These are phyloP conservation scores for Lagopus muta DNA, from an alignment of 2,113 vertebrate species.

Conservation along the genomic window DNA sequence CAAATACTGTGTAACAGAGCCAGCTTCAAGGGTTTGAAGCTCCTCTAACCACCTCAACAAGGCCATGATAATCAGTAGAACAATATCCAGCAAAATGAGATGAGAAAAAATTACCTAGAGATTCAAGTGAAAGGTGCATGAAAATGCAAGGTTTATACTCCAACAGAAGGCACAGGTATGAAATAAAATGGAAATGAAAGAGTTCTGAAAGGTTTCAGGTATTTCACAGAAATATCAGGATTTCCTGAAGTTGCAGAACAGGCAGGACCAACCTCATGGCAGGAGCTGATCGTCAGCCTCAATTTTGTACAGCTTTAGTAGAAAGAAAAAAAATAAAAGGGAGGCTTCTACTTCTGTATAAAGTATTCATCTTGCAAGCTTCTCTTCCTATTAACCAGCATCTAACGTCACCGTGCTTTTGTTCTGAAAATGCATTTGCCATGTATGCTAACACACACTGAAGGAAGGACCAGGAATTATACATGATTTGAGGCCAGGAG, in stretches of 20 bases:
- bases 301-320: not conserved
- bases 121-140: not conserved
- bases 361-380: not conserved
- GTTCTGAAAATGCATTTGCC: not conserved
- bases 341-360: not conserved
- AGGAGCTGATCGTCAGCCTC: not conserved
- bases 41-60: not conserved
- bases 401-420: not conserved
- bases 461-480: not conserved
- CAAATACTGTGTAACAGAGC: not conserved
- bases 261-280: not conserved
- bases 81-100: not conserved
- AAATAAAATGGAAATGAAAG: not conserved
- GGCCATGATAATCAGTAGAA: not conserved
- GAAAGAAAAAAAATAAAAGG: not conserved
- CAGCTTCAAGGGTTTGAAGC: not conserved
- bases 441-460: rapidly evolving
- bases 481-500: not conserved
- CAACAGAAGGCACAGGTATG: not conserved
- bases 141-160: not conserved
- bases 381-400: not conserved
- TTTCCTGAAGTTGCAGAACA: not conserved
- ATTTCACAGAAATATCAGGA: not conserved
- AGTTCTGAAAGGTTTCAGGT: not conserved
- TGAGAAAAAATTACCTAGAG: not conserved